phyloP scores from a whole-genome alignment of 2,888 invertebrate genomes.

The Leucania comma region DNA sequence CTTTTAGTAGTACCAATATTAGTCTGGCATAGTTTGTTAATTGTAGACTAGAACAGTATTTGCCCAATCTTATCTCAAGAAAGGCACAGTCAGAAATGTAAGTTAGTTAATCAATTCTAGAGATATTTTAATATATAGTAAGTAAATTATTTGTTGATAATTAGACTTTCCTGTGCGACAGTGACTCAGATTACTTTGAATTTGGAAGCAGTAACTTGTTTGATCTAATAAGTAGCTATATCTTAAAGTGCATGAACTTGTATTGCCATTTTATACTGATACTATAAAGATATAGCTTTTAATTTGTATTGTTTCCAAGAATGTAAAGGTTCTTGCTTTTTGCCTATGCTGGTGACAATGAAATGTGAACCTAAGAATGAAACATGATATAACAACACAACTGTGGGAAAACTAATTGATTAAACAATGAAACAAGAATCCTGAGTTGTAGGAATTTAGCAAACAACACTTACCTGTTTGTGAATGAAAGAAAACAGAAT shows the following conservation, averaged over 20 bases:
- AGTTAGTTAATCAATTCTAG: constrained; percentile 3
- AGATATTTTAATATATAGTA: constrained; percentile 12
- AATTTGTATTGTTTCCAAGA: constrained; percentile 19
- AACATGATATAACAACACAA: constrained; percentile 40
- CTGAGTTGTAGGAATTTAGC: constrained; percentile 19
- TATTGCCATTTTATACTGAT: neutral
- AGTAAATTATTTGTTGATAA: constrained; percentile 21
- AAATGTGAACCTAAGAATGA: constrained; percentile 23
- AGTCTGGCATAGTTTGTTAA: neutral
- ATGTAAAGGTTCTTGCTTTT: neutral
- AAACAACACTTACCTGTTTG: constrained; percentile 47
- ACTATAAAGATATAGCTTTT: neutral
- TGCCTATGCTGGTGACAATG: constrained; percentile 26
- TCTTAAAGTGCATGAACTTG: neutral
- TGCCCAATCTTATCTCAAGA: neutral
- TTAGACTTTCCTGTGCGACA: constrained; percentile 12
- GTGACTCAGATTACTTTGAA: constrained; percentile 30
- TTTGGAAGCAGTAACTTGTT: constrained; percentile 3
- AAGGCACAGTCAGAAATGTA: constrained; percentile 8
- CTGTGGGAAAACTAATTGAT: constrained; percentile 38
- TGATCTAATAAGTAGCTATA: neutral
- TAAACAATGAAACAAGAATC: constrained; percentile 30
- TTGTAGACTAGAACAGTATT: neutral
- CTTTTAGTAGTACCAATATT: neutral
- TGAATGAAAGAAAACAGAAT: constrained; percentile 7